Base-by-base conservation (phyloP, 64 coral and sea anemone genomes). In the Stichodactyla mertensii region DNA sequence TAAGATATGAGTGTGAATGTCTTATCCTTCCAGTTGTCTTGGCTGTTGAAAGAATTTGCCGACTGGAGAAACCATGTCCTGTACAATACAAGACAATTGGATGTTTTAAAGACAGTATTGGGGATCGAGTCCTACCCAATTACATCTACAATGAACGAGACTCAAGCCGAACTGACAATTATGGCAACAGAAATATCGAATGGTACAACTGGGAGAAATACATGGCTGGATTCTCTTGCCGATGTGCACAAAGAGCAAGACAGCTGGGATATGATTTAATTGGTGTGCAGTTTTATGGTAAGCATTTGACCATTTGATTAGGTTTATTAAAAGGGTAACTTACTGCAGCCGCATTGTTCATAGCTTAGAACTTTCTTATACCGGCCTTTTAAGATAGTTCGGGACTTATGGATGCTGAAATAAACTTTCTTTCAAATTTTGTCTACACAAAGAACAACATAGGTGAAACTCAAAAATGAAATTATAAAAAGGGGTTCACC, bases 81-180 rank as follows among this genome's bases (percentile, higher is more conserved):
- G 81, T 77, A 16, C 52, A 22, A 0, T 89, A 79, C 62, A 90
- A 90, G 67, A 71, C 88, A 6, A n/a, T 90, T 67, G 88, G 88
- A 6, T 90, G 88, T 82, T 90, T 54, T n/a, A 85, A 78, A 77
- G 88, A 90, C 20, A 57, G 28, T 2, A 16, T 16, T 13, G 52
- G 36, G 12, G 20, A 78, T 8, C 66, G 90, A 14, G 85, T 59
- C 13, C 78, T 92, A 14, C 90, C 90, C 6, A 14, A 92, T 19
- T 92, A 92, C 84, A 92, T 92, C 45, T 92, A 92, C 83, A 86
- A 89, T 31, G 91, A 93, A 28, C 91, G 91, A 9, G 91, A 93
- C 62, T 14, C 55, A 20, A 81, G 78, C 53, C 28, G 20, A 10
- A 67, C 1, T 1, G 16, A 31, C 0, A 89, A 14, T 54, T 93